phyloP scores from a whole-genome alignment of 2,888 invertebrate genomes.

The Synergus umbraculus region DNA sequence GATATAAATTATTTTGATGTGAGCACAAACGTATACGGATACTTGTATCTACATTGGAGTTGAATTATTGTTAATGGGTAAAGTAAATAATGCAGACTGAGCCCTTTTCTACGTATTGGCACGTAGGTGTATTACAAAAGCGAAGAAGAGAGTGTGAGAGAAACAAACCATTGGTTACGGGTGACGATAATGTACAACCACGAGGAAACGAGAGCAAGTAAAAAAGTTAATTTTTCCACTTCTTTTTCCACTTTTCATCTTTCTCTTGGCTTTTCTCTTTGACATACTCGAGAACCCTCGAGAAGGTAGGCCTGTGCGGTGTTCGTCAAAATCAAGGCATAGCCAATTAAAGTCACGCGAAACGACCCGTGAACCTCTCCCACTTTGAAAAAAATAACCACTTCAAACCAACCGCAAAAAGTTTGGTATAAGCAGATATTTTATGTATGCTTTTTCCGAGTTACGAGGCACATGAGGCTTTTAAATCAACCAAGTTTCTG shows the following conservation, averaged over 20 bases:
- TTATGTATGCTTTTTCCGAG: neutral
- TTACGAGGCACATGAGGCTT: too few relatives aligned
- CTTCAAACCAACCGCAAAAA: constrained; percentile 5
- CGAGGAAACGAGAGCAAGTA: constrained; percentile 45
- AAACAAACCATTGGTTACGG: constrained; percentile 73
- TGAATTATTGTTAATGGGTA: neutral
- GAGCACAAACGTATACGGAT: neutral
- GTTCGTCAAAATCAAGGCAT: constrained; percentile 71
- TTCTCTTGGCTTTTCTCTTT: constrained; percentile 51
- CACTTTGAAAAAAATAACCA: neutral
- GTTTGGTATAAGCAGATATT: neutral
- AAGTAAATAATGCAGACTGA: constrained; percentile 65
- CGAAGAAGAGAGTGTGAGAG: constrained; percentile 59
- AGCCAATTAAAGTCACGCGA: constrained; percentile 71
- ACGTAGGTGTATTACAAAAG: constrained; percentile 55
- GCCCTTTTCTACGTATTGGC: constrained; percentile 45
- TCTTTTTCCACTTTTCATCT: constrained; percentile 45
- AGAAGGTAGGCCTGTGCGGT: constrained; percentile 66
- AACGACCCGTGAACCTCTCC: constrained; percentile 9
- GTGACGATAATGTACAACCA: constrained; percentile 65
- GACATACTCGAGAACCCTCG: constrained; percentile 65
- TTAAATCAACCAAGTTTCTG: too few relatives aligned
- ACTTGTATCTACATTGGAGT: neutral
- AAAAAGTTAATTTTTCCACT: constrained; percentile 43
- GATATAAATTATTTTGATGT: neutral